Conservation (phyloP, 2,797 vertebrate genomes). For the Falco columbarius region DNA sequence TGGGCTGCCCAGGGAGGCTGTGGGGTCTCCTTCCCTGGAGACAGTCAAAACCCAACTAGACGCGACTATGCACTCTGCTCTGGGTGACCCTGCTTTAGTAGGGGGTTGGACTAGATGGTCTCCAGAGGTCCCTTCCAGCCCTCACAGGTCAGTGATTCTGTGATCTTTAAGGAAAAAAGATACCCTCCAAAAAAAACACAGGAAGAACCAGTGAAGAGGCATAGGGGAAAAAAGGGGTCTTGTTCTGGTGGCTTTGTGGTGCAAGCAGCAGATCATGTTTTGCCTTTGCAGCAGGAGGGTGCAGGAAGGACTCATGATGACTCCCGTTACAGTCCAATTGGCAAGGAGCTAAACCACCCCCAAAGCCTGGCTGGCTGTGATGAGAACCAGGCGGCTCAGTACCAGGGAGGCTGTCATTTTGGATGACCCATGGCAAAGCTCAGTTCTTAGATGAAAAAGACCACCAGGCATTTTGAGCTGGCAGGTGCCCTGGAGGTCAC, state of each 20-base stretch:
- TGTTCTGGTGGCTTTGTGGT: too few species aligned
- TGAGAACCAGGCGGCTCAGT: not conserved
- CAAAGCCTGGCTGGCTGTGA: not conserved
- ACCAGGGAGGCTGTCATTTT: not conserved
- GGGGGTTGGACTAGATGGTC: too few species aligned
- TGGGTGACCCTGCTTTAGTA: too few species aligned
- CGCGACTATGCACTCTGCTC: too few species aligned
- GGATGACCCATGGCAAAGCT: not conserved
- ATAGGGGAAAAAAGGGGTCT: accelerated
- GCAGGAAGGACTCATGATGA: not conserved
- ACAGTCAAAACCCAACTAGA: too few species aligned
- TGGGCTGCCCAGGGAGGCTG: too few species aligned
- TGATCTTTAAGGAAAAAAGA: not conserved
- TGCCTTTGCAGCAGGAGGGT: not conserved
- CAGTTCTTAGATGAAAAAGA: not conserved
- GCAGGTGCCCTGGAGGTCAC: not conserved
- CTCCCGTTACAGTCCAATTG: accelerated
- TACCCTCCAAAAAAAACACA: not conserved
- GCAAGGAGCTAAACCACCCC: not conserved
- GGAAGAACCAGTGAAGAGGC: not conserved
- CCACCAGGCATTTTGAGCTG: not conserved
- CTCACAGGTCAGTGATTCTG: too few species aligned
- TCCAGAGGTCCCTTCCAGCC: too few species aligned
- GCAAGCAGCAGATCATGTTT: not conserved
- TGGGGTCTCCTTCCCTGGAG: too few species aligned